These are phyloP conservation scores for Leptinotarsa undecemlineata DNA, from an alignment of 1,140 invertebrate species.

Conservation along the genomic window DNA sequence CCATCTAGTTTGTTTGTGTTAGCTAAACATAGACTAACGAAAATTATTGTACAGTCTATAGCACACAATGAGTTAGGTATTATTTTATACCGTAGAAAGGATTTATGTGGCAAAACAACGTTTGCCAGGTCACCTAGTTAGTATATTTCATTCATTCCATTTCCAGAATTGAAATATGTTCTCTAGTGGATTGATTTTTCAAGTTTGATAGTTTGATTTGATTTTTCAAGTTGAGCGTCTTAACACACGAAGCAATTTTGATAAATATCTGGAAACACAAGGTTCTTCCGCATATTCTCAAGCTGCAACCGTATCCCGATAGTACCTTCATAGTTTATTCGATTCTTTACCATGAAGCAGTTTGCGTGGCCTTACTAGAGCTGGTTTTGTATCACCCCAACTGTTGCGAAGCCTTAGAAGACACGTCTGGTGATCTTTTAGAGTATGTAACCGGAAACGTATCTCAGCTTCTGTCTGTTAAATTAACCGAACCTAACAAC, in stretches of 20 bases:
- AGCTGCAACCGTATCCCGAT: conserved; percentile 64
- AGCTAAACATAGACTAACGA: too few relatives aligned
- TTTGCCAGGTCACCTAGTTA: too few relatives aligned
- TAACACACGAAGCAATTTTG: conserved; percentile 77
- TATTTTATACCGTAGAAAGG: too few relatives aligned
- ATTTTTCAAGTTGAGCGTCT: conserved; percentile 65
- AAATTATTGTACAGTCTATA: too few relatives aligned
- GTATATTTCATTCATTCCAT: too few relatives aligned
- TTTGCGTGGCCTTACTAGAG: conserved; percentile 71
- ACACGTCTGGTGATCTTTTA: conserved; percentile 72
- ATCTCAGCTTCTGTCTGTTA: conserved; percentile 46
- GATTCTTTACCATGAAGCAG: conserved; percentile 53
- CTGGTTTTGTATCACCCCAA: conserved; percentile 74
- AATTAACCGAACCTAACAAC: conserved; percentile 52
- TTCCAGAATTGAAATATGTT: too few relatives aligned
- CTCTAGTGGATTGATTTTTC: too few relatives aligned
- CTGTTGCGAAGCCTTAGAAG: conserved; percentile 68
- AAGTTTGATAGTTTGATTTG: too few relatives aligned
- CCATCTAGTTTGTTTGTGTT: too few relatives aligned
- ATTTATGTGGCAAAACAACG: too few relatives aligned
- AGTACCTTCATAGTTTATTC: conserved; percentile 76
- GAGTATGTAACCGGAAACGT: conserved; percentile 66
- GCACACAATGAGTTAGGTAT: too few relatives aligned
- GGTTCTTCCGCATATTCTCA: conserved; percentile 71
- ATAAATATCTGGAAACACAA: conserved; percentile 77